Base-by-base conservation (phyloP, 2,888 invertebrate species). In the Suillia variegata region DNA sequence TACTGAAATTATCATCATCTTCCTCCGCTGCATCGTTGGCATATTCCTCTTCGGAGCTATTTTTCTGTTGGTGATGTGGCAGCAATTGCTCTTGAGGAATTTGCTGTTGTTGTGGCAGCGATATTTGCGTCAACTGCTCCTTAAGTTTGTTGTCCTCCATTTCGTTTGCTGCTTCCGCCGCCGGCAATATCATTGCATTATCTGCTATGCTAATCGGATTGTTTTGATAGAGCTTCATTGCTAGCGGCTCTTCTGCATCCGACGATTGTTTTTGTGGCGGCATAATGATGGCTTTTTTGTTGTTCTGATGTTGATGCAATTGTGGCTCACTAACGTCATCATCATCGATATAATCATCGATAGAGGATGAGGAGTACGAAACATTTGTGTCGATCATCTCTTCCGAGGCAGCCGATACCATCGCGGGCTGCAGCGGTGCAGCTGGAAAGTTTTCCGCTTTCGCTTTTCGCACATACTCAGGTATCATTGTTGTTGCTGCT, bases 401-500 rank as follows among this genome's bases (percentile, higher is more conserved):
- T 8, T 62, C 61, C 4, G 55, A 34, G 8, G 52, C 57, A 22
- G 50, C 57, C n/a, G 62, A 56, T 1, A 13, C 59, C 54, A 51
- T 51, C 18, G 42, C 59, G 22, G 55, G 54, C 24, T 55, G 60
- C n/a, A n/a, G n/a, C n/a, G n/a, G n/a, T n/a, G n/a, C n/a, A n/a
- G n/a, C n/a, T 47, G 67, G 67, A 58, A 68, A 64, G 57, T 70
- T 63, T 54, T 75, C 70, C 18, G 73, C 64, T 42, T 74, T 74
- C 10, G 71, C 63, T 57, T 75, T 68, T n/a, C 76, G 72, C 61
- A 79, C 66, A 70, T 80, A 79, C 18, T 79, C 73, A 1, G 80
- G 79, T 47, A 80, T 71, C 61, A 74, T 68, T 49, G 77, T 75
- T 38, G 76, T 75, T 13, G 48, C 47, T 3, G 59, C 18, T 5